Percentiles rank a stretch among this genome's conserved stretches.
These are phyloP conservation scores for Syrrhaptes paradoxus DNA, from an alignment of 2,113 vertebrate genomes.

Conservation along the genomic window DNA sequence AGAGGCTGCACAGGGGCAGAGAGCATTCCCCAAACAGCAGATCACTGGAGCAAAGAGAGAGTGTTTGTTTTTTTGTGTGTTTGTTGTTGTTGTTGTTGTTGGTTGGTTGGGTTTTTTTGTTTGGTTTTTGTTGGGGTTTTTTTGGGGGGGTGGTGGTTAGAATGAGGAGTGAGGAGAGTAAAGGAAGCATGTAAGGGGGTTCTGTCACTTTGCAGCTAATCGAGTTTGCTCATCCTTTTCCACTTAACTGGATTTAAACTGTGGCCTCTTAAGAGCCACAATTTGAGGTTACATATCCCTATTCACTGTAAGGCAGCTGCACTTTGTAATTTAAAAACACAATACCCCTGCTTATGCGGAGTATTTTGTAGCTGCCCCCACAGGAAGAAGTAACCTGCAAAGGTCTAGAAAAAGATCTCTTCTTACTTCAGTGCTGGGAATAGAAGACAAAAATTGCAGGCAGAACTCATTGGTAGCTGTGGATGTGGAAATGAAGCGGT, in stretches of 20 bases:
- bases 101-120: neutral
- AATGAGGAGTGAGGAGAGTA: neutral
- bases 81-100: neutral
- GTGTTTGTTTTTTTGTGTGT: neutral
- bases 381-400: neutral
- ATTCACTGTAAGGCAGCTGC: conserved; percentile 22
- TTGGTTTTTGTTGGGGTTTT: too few species aligned
- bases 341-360: neutral
- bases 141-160: neutral
- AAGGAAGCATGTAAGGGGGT: neutral
- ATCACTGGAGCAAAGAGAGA: conserved; percentile 55
- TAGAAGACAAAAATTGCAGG: neutral
- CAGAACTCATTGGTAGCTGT: neutral
- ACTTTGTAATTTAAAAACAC: conserved; percentile 42
- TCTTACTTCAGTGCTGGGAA: neutral
- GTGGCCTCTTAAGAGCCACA: conserved; percentile 3
- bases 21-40: conserved; percentile 35
- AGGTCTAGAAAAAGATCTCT: neutral
- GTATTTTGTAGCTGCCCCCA: neutral
- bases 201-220: conserved; percentile 8
- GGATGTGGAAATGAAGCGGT: neutral
- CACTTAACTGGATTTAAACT: conserved; percentile 38
- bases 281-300: neutral
- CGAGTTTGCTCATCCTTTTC: conserved; percentile 10
- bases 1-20: conserved; percentile 31